Evolutionary conservation across 2,113 vertebrate species (phyloP), one percentile per base, ranked within the genome.

Genomic region (Sterrhoptilus dennistouni): DNA sequence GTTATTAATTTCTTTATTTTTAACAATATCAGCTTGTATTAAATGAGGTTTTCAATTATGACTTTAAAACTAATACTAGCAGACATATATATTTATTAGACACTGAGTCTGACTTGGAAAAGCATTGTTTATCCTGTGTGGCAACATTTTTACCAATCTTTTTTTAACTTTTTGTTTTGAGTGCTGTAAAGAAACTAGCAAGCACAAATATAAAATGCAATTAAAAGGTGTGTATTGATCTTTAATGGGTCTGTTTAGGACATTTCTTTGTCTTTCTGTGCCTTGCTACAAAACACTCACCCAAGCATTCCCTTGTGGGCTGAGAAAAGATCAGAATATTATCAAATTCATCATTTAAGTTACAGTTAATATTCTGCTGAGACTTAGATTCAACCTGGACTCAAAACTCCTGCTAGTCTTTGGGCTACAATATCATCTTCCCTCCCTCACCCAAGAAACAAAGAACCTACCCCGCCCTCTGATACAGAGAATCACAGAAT

Each of bases 41-140:
- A 94, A 91, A 82, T 75, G 17, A 81, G 13, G 70, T 92, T 94
- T 91, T 77, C 53, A 91, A 53, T 90, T 70, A 36, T 74, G 45
- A 60, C 12, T 74, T 88, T 94, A 90, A 79, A 94, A 94, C 31
- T 50, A 91, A 83, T 31, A 40, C 13, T 79, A 70, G 42, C 12
- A 92, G 33, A 90, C 36, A 79, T 25, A 92, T 71, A 72, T 87
- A 90, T 87, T 79, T 94, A 77, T 80, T 89, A 89, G 38, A 45
- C 33, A 84, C 38, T 40, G n/a, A 93, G 65, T 70, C n/a, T 90
- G 76, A 95, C 24, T 79, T 70, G 33, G 54, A 83, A 94, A 92
- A 81, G 24, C 19, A 66, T 56, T 80, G 56, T 70, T 95, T 88
- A 86, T 81, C 49, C 68, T 72, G 15, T 42, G 38, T 66, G 45